A percentile compares a stretch with the other conserved stretches of the same genome.
These are phyloP conservation scores for Ormyrus labotus DNA, from an alignment of 2,888 invertebrate species.

Conservation along the genomic window DNA sequence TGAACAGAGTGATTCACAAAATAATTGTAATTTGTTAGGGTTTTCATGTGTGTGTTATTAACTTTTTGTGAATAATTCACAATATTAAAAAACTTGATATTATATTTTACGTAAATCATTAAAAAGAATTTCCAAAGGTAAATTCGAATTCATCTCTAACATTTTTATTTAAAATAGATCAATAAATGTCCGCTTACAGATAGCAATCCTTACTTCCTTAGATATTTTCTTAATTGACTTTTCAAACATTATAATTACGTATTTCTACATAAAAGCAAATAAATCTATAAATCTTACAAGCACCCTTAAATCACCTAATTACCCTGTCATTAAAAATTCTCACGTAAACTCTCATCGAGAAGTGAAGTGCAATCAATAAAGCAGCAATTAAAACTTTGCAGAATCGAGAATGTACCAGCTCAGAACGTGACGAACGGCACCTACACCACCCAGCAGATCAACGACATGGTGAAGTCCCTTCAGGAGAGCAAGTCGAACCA, in stretches of 20 bases:
- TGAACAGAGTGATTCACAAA: not conserved
- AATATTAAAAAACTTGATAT: no score
- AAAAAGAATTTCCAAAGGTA: no score
- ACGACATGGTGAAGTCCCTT: slow-evolving; percentile 82
- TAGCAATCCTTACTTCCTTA: no score
- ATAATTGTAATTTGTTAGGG: slow-evolving; percentile 11
- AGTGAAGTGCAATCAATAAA: slow-evolving; percentile 23
- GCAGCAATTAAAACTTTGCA: slow-evolving; percentile 54
- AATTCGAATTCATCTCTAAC: no score
- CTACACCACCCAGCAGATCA: slow-evolving; percentile 82
- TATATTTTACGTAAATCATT: no score
- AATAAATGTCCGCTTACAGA: no score
- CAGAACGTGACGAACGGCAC: slow-evolving; percentile 76
- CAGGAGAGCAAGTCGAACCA: slow-evolving; percentile 79
- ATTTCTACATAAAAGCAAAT: no score
- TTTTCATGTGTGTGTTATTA: not conserved
- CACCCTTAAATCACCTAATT: not conserved
- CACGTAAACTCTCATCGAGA: not conserved
- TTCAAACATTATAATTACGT: no score
- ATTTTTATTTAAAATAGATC: no score
- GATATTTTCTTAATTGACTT: no score
- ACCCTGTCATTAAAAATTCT: not conserved
- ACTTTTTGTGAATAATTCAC: no score
- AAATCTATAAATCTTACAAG: not conserved
- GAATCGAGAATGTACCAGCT: slow-evolving; percentile 59